Percentiles rank a stretch among this genome's conserved stretches.
Conservation (phyloP, 2,888 invertebrate species). For the Fragum sueziense region DNA sequence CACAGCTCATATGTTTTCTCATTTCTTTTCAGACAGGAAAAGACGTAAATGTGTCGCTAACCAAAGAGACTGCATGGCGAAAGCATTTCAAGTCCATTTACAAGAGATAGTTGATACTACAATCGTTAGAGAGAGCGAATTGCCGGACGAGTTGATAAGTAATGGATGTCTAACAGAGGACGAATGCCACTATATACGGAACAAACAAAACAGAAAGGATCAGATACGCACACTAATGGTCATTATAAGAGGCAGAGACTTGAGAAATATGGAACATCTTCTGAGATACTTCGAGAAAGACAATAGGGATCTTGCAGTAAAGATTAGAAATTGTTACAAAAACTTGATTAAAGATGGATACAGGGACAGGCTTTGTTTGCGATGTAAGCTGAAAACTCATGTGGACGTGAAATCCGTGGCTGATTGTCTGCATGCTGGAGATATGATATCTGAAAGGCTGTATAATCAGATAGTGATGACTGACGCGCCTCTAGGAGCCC, state of each 20-base stretch:
- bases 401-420: conserved; percentile 5
- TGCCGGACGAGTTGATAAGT: not conserved
- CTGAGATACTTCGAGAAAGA: not conserved
- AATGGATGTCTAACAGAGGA: conserved; percentile 11
- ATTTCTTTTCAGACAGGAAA: not conserved
- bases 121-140: not conserved
- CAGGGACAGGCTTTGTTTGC: not conserved
- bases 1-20: no score
- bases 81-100: not conserved
- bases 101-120: not conserved
- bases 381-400: conserved; percentile 8
- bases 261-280: not conserved
- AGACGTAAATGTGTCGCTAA: not conserved
- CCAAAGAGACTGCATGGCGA: not conserved
- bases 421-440: not conserved
- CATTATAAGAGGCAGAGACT: not conserved
- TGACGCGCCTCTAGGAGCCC: not conserved
- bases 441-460: not conserved
- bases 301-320: not conserved
- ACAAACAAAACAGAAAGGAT: conserved; percentile 8
- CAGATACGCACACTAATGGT: not conserved
- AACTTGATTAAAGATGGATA: not conserved
- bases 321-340: not conserved
- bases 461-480: not conserved
- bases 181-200: not conserved